These are phyloP conservation scores for Gallinago undulata DNA, from an alignment of 2,113 vertebrate species.

Conservation along the genomic window DNA sequence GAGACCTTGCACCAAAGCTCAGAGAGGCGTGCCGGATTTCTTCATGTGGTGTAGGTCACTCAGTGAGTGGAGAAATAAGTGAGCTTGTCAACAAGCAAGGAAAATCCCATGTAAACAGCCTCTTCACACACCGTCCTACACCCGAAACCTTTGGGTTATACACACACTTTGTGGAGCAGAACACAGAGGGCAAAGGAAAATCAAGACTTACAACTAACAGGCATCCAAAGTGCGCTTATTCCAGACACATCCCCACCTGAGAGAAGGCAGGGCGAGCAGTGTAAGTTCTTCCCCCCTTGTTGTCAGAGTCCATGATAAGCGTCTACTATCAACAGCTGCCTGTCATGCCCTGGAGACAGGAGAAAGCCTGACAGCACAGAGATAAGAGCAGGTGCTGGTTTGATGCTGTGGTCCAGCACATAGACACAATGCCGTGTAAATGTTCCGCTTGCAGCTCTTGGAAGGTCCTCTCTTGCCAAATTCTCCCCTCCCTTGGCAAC, in stretches of 20 bases:
- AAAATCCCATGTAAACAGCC: fast-evolving
- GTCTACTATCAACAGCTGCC: neutral
- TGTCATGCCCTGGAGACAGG: neutral
- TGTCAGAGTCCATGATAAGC: neutral
- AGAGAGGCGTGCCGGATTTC: neutral
- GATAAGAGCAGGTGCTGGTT: neutral
- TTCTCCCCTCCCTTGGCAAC: neutral
- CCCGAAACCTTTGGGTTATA: neutral
- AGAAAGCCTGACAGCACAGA: neutral
- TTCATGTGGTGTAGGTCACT: fast-evolving
- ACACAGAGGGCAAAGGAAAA: neutral
- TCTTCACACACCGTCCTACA: fast-evolving
- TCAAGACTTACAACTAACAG: neutral
- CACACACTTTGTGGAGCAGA: neutral
- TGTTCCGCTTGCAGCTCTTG: neutral
- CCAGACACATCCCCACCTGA: neutral
- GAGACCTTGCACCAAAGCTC: neutral
- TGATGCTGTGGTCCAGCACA: neutral
- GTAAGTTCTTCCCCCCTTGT: neutral
- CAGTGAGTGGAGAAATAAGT: neutral
- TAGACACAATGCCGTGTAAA: neutral
- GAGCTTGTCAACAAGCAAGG: neutral
- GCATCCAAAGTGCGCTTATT: fast-evolving
- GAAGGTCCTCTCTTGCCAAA: neutral
- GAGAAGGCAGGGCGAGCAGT: neutral